Percentiles rank a stretch among this genome's conserved stretches.
Evolutionary conservation across 1,140 invertebrate genomes (phyloP).

Genomic region (Xylocopa sonorina): DNA sequence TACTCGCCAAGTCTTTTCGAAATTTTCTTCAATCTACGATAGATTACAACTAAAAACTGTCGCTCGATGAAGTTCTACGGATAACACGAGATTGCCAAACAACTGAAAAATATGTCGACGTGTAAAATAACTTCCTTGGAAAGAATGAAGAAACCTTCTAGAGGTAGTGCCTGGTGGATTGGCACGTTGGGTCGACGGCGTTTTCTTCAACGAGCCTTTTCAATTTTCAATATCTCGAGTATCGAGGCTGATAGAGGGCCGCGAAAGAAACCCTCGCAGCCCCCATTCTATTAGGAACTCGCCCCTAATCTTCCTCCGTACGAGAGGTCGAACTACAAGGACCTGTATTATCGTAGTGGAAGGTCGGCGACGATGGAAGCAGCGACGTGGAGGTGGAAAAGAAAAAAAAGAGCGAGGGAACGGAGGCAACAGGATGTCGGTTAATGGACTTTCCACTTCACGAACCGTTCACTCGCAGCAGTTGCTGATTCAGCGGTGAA

Average conservation of each 20-base stretch:
- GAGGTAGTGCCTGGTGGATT: neutral
- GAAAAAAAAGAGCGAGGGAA: slow-evolving; percentile 27
- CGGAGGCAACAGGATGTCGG: slow-evolving; percentile 34
- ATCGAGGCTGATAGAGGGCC: slow-evolving; percentile 1
- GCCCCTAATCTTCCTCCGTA: slow-evolving; percentile 19
- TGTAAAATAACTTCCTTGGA: no score
- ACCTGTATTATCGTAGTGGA: slow-evolving; percentile 44
- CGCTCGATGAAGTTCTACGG: no score
- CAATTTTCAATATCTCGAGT: slow-evolving; percentile 22
- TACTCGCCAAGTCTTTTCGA: neutral
- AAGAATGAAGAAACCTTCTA: neutral
- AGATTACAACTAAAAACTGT: no score
- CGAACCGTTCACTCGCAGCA: slow-evolving; percentile 38
- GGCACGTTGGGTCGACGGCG: neutral
- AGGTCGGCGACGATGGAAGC: neutral
- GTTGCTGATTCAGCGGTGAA: slow-evolving; percentile 63
- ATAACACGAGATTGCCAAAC: neutral
- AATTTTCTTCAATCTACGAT: no score
- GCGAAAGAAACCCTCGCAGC: slow-evolving; percentile 14
- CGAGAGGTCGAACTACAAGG: slow-evolving; percentile 19
- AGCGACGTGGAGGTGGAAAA: neutral
- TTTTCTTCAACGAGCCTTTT: neutral
- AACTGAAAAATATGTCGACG: neutral
- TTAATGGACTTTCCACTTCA: slow-evolving; percentile 59
- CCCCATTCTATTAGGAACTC: slow-evolving; percentile 23